These are phyloP conservation scores for Psittacula derbiana DNA, from an alignment of 2,797 vertebrate genomes.

Conservation along the genomic window DNA sequence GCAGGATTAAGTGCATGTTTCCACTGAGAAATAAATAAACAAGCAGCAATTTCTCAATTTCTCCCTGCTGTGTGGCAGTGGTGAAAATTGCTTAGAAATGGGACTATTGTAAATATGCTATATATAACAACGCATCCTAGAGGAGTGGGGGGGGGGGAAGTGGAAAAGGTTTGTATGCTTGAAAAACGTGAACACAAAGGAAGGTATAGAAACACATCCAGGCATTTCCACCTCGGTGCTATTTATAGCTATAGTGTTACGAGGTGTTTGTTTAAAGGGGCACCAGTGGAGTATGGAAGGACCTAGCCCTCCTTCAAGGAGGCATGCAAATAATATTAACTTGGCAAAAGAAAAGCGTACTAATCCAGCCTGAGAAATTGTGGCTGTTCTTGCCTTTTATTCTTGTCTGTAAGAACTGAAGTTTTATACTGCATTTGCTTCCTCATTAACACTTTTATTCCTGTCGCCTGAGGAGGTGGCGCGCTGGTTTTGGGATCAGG, in stretches of 20 bases:
- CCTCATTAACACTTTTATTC: constrained; percentile 31
- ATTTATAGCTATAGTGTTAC: constrained; percentile 42
- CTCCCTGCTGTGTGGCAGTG: constrained; percentile 46
- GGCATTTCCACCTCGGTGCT: constrained; percentile 46
- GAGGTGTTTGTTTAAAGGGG: constrained; percentile 67
- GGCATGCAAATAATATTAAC: constrained; percentile 34
- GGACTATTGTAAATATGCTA: constrained; percentile 46
- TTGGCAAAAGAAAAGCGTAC: neutral
- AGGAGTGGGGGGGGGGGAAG: neutral
- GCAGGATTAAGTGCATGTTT: constrained; percentile 34
- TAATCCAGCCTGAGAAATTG: constrained; percentile 1
- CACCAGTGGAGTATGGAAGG: neutral
- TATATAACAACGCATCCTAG: constrained; percentile 24
- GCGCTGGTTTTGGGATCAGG: neutral
- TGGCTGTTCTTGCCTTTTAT: neutral
- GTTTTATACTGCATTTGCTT: neutral
- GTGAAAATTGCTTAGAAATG: constrained; percentile 59
- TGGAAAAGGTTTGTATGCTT: constrained; percentile 10
- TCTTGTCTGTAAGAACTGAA: neutral
- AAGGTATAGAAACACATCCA: constrained; percentile 50
- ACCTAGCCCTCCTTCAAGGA: constrained; percentile 29
- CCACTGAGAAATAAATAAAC: constrained; percentile 40
- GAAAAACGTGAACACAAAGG: constrained; percentile 45
- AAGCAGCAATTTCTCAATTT: constrained; percentile 63
- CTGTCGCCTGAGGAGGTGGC: neutral